Evolutionary conservation across 2,113 vertebrate species (phyloP).

Genomic region (Poicephalus gulielmi): DNA sequence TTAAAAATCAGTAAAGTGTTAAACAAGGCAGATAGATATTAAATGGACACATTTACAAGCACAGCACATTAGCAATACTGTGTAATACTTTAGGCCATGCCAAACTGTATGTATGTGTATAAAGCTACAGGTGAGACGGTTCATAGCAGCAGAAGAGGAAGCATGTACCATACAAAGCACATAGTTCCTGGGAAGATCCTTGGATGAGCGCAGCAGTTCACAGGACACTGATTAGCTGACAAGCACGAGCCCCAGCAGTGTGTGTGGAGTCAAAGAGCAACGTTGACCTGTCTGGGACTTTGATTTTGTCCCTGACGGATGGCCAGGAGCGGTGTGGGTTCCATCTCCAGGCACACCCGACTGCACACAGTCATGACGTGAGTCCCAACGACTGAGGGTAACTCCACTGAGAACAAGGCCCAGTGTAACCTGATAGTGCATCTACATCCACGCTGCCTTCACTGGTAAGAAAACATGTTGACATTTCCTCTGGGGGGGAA

Average conservation of each 20-base stretch:
- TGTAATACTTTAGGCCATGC: conserved; percentile 64
- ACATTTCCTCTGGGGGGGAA: neutral
- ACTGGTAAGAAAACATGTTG: neutral
- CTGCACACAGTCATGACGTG: neutral
- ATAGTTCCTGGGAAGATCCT: neutral
- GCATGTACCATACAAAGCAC: neutral
- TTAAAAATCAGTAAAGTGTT: conserved; percentile 76
- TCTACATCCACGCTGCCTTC: neutral
- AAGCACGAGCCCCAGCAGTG: fast-evolving
- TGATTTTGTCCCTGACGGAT: neutral
- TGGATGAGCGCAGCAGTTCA: neutral
- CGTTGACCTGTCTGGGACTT: neutral
- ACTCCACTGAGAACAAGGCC: neutral
- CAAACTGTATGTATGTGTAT: conserved; percentile 68
- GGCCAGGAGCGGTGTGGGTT: neutral
- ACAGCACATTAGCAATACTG: conserved; percentile 66
- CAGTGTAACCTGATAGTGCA: too few species aligned
- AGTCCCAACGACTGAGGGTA: neutral
- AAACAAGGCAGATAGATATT: conserved; percentile 70
- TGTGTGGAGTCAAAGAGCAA: neutral
- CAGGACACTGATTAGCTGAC: neutral
- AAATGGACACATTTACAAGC: conserved; percentile 69
- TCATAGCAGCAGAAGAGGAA: conserved; percentile 62
- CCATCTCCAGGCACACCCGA: neutral
- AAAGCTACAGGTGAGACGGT: conserved; percentile 37